These are phyloP conservation scores for Drosophila pseudotalamancana DNA, from an alignment of 2,888 invertebrate species.

Conservation along the genomic window DNA sequence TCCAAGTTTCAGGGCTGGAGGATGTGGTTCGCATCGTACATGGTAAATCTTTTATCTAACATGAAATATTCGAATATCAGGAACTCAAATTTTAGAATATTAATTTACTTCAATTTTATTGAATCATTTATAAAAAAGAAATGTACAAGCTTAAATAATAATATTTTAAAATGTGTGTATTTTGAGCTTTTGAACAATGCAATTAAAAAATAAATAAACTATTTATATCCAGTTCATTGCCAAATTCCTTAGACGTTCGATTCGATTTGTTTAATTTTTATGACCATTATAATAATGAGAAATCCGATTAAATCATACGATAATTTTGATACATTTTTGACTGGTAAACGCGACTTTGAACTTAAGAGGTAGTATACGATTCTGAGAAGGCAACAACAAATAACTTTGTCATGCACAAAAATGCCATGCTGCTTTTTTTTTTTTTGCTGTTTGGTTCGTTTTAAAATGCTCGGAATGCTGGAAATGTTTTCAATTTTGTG, in stretches of 20 bases:
- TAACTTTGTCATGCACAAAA: conserved; percentile 81
- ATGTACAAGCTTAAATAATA: neutral
- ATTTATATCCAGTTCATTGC: too few relatives aligned
- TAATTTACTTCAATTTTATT: neutral
- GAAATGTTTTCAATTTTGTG: conserved; percentile 19
- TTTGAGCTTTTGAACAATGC: too few relatives aligned
- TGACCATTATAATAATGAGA: neutral
- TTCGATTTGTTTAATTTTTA: conserved; percentile 13
- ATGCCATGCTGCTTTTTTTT: conserved; percentile 77
- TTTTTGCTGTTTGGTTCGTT: conserved; percentile 33
- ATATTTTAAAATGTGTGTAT: too few relatives aligned
- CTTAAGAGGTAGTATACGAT: conserved; percentile 24
- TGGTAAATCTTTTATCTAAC: too few relatives aligned
- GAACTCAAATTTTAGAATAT: too few relatives aligned
- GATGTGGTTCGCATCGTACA: too few relatives aligned
- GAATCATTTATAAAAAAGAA: neutral
- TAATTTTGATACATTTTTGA: neutral
- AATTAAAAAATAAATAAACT: too few relatives aligned
- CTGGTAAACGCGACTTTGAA: conserved; percentile 19
- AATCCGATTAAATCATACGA: neutral
- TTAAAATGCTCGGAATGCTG: conserved; percentile 24
- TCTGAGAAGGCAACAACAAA: conserved; percentile 36
- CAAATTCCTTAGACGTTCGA: neutral
- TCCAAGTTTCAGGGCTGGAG: neutral
- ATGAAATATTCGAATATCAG: neutral